Base-by-base conservation (phyloP, 2,888 invertebrate genomes). In the Conomelus anceps region DNA sequence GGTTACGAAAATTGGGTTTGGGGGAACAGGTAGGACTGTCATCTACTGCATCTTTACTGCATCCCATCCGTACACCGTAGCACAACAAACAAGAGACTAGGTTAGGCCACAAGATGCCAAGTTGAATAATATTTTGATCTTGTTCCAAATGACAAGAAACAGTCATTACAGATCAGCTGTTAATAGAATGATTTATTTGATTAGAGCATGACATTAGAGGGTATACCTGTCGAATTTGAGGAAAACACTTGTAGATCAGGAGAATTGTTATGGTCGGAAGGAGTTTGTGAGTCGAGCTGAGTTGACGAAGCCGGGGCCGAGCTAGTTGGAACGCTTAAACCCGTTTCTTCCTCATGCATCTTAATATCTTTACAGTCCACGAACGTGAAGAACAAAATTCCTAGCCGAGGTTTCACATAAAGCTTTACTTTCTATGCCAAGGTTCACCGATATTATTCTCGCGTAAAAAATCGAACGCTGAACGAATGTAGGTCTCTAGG, bases 401-500 rank as follows among this genome's bases (percentile, higher is more conserved):
- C 93, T 92, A 92, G 93, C 92, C 92, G 92, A 93, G 92, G 93
- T 93, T 93, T 93, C 93, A 93, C 92, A 92, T 92, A 92, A 92
- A 93, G 93, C 93, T 93, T 93, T 93, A 93, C 92, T 92, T 92
- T 93, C 92, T 92, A 93, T 93, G 93, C 93, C 93, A 93, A 93
- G 93, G 93, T 93, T 93, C 93, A 92, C 92, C 93, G 85, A 88
- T 88, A 88, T 88, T 88, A 85, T 88, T 88, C 88, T 85, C 88
- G 85, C 93, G 93, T 93, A 93, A 94, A 94, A 94, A 94, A 94
- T 95, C 93, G 95, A 95, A 95, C 95, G 94, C 95, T 95, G 94
- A 94, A 94, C 92, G 91, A 96, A 96, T 96, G 96, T 96, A 96
- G 96, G 96, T 96, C 96, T 96, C 95, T 96, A 96, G 96, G 96